Conservation (phyloP, 2,888 invertebrate genomes). For the Cylindroiulus punctatus region DNA sequence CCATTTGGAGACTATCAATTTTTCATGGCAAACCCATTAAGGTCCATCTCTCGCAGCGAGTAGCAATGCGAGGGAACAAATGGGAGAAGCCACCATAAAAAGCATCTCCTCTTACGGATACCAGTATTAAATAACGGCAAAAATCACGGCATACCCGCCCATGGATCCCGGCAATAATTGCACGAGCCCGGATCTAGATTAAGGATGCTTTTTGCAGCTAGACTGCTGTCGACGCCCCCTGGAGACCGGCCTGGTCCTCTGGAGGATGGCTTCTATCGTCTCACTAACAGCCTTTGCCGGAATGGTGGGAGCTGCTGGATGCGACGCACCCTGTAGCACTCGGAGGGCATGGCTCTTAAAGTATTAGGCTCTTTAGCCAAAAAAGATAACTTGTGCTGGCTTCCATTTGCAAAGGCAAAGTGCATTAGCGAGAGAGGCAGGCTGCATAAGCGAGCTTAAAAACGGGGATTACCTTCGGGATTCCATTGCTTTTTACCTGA, state of each 20-base stretch:
- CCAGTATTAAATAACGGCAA: conserved; percentile 28
- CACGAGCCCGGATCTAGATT: conserved; percentile 30
- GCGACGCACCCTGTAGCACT: not conserved
- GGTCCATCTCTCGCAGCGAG: conserved; percentile 55
- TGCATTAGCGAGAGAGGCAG: conserved; percentile 31
- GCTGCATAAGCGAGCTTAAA: conserved; percentile 40
- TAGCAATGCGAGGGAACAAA: conserved; percentile 33
- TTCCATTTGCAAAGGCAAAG: conserved; percentile 31
- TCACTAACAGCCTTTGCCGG: not conserved
- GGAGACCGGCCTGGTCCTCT: not conserved
- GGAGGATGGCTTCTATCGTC: conserved; percentile 24
- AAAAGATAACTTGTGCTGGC: not conserved
- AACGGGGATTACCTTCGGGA: conserved; percentile 41
- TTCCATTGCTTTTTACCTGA: not conserved
- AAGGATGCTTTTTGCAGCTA: conserved; percentile 4
- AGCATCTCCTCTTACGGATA: conserved; percentile 14
- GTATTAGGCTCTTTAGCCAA: conserved; percentile 47
- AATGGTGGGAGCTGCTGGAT: not conserved
- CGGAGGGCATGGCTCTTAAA: not conserved
- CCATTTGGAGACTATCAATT: conserved; percentile 58
- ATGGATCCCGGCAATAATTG: conserved; percentile 23
- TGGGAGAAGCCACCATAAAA: conserved; percentile 45
- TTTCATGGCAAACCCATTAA: conserved; percentile 59
- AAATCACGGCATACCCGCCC: conserved; percentile 20
- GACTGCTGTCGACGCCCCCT: conserved; percentile 1